Base-by-base conservation (phyloP, 2,888 invertebrate genomes). In the Coenonympha arcania region DNA sequence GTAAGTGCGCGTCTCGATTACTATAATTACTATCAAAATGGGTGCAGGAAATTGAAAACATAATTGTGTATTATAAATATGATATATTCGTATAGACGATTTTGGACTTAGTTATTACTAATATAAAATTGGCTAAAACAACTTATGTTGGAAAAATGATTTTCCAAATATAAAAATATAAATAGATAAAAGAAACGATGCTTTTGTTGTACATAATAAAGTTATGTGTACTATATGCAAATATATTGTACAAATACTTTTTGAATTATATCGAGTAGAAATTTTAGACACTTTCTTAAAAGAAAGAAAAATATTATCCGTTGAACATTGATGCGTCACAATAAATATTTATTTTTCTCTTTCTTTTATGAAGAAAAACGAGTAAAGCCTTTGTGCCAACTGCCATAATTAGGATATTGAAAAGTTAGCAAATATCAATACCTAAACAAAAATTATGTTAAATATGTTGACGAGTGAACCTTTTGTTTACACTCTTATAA, bases 301-400 rank as follows among this genome's bases (percentile, higher is more conserved):
- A n/a, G 26, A 54, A 63, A 68, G 68, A 60, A 63, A 61, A 61
- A 43, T 31, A 43, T 57, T n/a, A n/a, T n/a, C n/a, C 52, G 20
- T 41, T 22, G 41, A 33, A 30, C 39, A 39, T 40, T 53, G 53
- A 39, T 50, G 50, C 42, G 50, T 45, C 45, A 39, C 24, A 2
- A 9, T 39, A n/a, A 39, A 36, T 37, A 8, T 2, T 8, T 36
- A 2, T n/a, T 19, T 36, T 20, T 36, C 11, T 11, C n/a, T 37
- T 22, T 4, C 15, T 11, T 24, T 24, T 24, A 13, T 16, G 4
- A 11, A 13, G 4, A 39, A 39, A 39, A 13, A 39, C 9, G 18
- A 28, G 28, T 3, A 4, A 41, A 20, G 26, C 20, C 28, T 24
- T 28, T 39, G 50, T 53, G 53, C 50, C 50, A 50, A 46, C 43